A percentile compares a stretch with the other conserved stretches of the same genome.
Evolutionary conservation across 2,797 vertebrate species (phyloP).

Genomic region (Syngnathus acus): DNA sequence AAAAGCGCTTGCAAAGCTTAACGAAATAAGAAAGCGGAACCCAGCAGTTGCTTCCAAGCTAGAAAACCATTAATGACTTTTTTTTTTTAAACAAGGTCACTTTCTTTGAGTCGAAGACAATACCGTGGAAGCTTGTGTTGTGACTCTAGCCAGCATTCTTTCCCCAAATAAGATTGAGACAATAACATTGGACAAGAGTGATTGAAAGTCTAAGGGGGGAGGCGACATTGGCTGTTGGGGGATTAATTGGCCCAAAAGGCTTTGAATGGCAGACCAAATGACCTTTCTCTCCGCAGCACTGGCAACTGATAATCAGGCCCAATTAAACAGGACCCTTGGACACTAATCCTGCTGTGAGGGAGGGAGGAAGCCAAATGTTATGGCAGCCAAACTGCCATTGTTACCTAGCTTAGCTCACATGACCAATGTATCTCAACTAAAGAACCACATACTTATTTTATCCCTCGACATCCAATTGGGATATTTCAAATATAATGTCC

Average conservation of each 20-base stretch:
- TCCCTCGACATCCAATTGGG: conserved; percentile 7
- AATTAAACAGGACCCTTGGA: conserved; percentile 64
- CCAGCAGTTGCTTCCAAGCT: conserved; percentile 46
- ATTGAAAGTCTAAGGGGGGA: conserved; percentile 13
- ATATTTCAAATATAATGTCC: neutral
- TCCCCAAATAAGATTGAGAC: conserved; percentile 36
- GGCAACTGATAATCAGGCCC: conserved; percentile 61
- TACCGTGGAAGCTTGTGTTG: conserved; percentile 19
- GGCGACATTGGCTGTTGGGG: conserved; percentile 33
- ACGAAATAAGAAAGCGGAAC: conserved; percentile 35
- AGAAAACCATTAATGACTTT: conserved; percentile 30
- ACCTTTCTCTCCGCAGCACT: conserved; percentile 55
- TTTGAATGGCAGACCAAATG: conserved; percentile 53
- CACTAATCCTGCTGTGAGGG: conserved; percentile 63
- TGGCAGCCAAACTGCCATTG: conserved; percentile 24
- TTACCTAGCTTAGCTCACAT: conserved; percentile 18
- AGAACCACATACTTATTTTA: conserved; percentile 31
- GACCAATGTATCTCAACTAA: conserved; percentile 22
- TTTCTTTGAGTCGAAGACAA: conserved; percentile 43
- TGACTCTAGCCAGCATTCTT: conserved; percentile 21
- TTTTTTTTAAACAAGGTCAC: conserved; percentile 51
- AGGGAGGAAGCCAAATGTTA: conserved; percentile 57
- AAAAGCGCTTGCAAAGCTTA: conserved; percentile 38
- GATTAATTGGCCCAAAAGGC: conserved; percentile 51
- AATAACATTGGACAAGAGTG: conserved; percentile 35